A percentile compares a stretch with the other conserved stretches of the same genome.
These are phyloP conservation scores for Pontoporia blainvillei DNA, from an alignment of 2,113 vertebrate species.

Conservation along the genomic window DNA sequence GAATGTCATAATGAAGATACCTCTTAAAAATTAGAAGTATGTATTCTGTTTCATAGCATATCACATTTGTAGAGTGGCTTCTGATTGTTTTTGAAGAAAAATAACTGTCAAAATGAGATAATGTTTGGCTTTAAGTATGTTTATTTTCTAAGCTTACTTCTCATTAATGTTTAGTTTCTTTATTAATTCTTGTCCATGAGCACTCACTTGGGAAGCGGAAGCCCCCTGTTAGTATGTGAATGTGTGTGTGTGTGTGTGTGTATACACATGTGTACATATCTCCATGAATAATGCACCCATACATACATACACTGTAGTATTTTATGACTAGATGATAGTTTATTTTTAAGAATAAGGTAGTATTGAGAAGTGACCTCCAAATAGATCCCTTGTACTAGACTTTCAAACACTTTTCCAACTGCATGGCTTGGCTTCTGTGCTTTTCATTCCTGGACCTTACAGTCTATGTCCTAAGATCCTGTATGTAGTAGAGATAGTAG, in stretches of 20 bases:
- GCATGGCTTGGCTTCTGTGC: background rate
- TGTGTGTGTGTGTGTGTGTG: background rate
- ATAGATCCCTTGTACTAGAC: background rate
- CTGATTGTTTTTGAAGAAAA: background rate
- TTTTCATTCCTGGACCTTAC: background rate
- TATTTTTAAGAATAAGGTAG: background rate
- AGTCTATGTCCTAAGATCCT: background rate
- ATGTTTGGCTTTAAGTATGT: background rate
- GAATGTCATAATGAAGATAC: background rate
- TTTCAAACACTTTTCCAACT: background rate
- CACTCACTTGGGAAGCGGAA: background rate
- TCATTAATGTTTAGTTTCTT: background rate
- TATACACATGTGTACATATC: background rate
- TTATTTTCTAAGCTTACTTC: background rate
- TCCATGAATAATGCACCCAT: no score
- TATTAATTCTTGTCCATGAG: background rate
- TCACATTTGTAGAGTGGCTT: background rate
- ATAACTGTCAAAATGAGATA: background rate
- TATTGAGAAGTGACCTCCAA: background rate
- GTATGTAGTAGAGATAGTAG: background rate
- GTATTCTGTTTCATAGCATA: background rate
- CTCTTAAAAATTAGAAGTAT: background rate
- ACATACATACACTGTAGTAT: background rate
- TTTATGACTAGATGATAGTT: background rate
- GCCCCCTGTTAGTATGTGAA: background rate